Evolutionary conservation across 2,888 invertebrate species (phyloP).

Genomic region (Osedax frankpressi): DNA sequence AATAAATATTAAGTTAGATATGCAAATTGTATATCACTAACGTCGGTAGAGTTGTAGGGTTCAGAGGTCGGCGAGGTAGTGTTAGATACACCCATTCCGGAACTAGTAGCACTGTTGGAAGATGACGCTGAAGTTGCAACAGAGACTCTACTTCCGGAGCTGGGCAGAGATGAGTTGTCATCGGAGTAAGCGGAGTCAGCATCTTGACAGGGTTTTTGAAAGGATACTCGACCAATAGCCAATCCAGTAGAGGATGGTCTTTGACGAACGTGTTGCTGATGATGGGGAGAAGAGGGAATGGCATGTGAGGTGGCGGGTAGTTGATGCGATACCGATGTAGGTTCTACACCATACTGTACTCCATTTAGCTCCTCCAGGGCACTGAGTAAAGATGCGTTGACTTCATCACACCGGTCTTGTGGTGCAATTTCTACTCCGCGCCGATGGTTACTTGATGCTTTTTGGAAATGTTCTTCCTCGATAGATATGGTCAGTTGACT

Average conservation of each 20-base stretch:
- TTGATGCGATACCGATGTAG: not conserved
- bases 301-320: not conserved
- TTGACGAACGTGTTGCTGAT: not conserved
- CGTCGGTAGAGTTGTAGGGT: not conserved
- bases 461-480: not conserved
- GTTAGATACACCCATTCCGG: not conserved
- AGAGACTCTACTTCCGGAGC: not conserved
- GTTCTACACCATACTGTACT: too few relatives aligned
- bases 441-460: not conserved
- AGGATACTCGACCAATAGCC: not conserved
- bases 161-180: not conserved
- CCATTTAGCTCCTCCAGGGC: not conserved
- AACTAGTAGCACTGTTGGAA: not conserved
- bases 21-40: not conserved
- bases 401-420: not conserved
- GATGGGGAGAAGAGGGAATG: not conserved
- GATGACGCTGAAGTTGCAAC: not conserved
- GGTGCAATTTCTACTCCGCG: not conserved
- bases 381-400: not conserved
- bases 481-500: not conserved
- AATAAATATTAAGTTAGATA: too few relatives aligned
- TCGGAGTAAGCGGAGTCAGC: not conserved
- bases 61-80: not conserved
- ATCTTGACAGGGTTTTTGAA: not conserved
- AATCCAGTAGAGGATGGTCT: not conserved